phyloP scores from a whole-genome alignment of 2,797 vertebrate genomes.

The Aeoliscus strigatus region DNA sequence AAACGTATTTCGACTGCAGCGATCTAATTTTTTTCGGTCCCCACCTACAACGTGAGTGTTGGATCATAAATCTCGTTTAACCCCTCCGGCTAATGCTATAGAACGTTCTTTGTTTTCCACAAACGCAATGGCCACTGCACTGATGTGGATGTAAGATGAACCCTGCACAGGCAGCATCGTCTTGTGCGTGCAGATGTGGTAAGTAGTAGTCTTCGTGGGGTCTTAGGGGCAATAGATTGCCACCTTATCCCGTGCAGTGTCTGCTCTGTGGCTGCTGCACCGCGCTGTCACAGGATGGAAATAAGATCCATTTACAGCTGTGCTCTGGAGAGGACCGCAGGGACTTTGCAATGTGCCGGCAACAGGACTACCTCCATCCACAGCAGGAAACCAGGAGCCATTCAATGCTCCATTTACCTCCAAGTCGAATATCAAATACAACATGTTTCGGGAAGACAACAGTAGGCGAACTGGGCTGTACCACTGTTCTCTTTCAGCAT shows the following conservation, averaged over 20 bases:
- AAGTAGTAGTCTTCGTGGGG: slow-evolving; percentile 10
- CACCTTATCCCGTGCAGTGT: slow-evolving; percentile 10
- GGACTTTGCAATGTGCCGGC: slow-evolving; percentile 46
- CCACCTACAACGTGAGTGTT: too few relatives aligned
- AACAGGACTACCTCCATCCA: slow-evolving; percentile 39
- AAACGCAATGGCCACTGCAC: too few relatives aligned
- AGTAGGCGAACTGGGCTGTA: slow-evolving; percentile 25
- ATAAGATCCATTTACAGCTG: slow-evolving; percentile 57
- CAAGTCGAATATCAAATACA: slow-evolving; percentile 63
- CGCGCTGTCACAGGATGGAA: slow-evolving; percentile 42
- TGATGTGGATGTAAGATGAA: too few relatives aligned
- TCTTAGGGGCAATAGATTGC: slow-evolving; percentile 29
- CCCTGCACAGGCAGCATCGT: too few relatives aligned
- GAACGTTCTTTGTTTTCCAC: too few relatives aligned
- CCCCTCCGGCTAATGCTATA: too few relatives aligned
- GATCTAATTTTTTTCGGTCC: too few relatives aligned
- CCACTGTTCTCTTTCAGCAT: slow-evolving; percentile 36
- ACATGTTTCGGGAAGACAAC: slow-evolving; percentile 50
- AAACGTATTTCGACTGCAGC: too few relatives aligned
- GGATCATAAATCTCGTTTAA: too few relatives aligned
- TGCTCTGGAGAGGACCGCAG: slow-evolving; percentile 38
- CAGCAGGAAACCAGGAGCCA: slow-evolving; percentile 44
- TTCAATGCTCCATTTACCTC: slow-evolving; percentile 68
- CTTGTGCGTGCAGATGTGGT: slow-evolving; percentile 6
- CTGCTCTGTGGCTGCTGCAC: slow-evolving; percentile 25